Percentiles rank a stretch among this genome's conserved stretches.
Conservation (phyloP, 2,113 vertebrate genomes). For the Mus spicilegus region DNA sequence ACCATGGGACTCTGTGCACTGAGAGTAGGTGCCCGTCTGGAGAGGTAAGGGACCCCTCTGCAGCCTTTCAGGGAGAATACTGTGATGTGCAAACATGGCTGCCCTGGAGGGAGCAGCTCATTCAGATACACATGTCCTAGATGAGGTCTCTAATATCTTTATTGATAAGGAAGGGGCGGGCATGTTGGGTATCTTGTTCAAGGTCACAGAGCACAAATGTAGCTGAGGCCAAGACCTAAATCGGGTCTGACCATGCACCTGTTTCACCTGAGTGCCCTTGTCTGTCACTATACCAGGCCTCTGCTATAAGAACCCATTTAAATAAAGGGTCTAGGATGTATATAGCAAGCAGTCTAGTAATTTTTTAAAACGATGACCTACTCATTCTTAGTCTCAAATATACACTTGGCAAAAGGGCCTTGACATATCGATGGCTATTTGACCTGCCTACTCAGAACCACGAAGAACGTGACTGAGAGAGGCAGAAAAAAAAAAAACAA, state of each 20-base stretch:
- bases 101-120: background rate
- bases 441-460: constrained; percentile 3
- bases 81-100: rapidly evolving
- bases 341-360: background rate
- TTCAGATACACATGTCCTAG: background rate
- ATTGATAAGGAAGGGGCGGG: background rate
- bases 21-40: rapidly evolving
- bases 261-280: background rate
- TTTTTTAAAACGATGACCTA: background rate
- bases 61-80: background rate
- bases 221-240: background rate
- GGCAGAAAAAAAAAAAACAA: too few species aligned
- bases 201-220: background rate
- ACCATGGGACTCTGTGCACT: background rate
- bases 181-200: background rate
- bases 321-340: background rate
- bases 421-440: background rate
- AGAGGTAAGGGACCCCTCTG: background rate
- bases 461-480: background rate
- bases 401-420: background rate
- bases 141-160: background rate
- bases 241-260: rapidly evolving
- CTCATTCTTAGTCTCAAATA: background rate
- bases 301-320: background rate
- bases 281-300: background rate